phyloP scores from a whole-genome alignment of 2,888 invertebrate genomes.

The Philereme vetulata region DNA sequence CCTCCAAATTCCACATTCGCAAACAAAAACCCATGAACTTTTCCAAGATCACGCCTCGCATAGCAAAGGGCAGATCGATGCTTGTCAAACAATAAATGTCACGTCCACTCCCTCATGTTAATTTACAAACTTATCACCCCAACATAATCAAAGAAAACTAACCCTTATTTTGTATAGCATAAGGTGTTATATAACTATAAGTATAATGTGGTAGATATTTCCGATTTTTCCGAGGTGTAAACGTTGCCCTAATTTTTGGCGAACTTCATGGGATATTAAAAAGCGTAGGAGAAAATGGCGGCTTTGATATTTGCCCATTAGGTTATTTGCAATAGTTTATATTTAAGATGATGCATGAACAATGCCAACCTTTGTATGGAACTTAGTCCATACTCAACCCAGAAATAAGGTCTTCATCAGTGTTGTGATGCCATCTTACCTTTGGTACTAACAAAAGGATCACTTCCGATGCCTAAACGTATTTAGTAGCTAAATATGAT shows the following conservation, averaged over 20 bases:
- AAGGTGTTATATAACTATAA: slow-evolving; percentile 42
- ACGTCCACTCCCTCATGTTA: slow-evolving; percentile 81
- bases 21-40: slow-evolving; percentile 62
- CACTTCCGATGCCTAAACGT: too few relatives aligned
- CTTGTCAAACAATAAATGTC: slow-evolving; percentile 84
- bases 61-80: slow-evolving; percentile 83
- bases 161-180: slow-evolving; percentile 36
- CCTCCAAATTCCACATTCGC: slow-evolving; percentile 9
- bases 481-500: too few relatives aligned
- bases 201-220: slow-evolving; percentile 42
- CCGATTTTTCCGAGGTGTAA: slow-evolving; percentile 80
- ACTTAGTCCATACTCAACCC: too few relatives aligned
- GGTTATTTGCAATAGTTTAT: background rate
- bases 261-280: slow-evolving; percentile 70
- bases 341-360: too few relatives aligned
- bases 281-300: slow-evolving; percentile 43
- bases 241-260: slow-evolving; percentile 75
- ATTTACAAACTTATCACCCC: slow-evolving; percentile 43
- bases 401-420: too few relatives aligned
- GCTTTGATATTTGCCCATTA: slow-evolving; percentile 24
- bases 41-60: slow-evolving; percentile 73
- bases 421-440: too few relatives aligned
- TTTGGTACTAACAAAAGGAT: too few relatives aligned
- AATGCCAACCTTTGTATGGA: too few relatives aligned
- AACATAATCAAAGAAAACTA: slow-evolving; percentile 31